Evolutionary conservation across 2,888 invertebrate genomes (phyloP).

Genomic region (Galerucella calmariensis): DNA sequence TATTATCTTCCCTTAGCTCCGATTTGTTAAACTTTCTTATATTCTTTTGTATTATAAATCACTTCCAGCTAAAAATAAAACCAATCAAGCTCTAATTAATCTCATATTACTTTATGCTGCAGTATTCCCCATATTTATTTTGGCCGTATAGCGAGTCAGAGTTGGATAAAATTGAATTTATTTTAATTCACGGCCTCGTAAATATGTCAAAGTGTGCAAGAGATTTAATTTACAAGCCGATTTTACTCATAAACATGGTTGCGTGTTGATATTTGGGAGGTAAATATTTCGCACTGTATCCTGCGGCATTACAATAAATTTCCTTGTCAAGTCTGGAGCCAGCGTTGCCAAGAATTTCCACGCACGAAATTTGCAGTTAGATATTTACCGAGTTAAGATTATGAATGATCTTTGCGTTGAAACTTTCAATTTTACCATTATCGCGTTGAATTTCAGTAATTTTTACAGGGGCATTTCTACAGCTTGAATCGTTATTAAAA

Average conservation of each 20-base stretch:
- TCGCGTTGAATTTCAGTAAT: not conserved
- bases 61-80: not conserved
- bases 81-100: not conserved
- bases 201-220: slow-evolving; percentile 47
- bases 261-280: slow-evolving; percentile 50
- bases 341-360: slow-evolving; percentile 20
- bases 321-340: slow-evolving; percentile 34
- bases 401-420: too few relatives aligned
- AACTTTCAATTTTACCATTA: not conserved
- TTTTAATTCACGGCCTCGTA: slow-evolving; percentile 50
- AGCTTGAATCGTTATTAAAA: too few relatives aligned
- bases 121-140: slow-evolving; percentile 32
- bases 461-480: too few relatives aligned
- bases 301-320: slow-evolving; percentile 42
- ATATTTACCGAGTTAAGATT: not conserved
- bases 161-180: slow-evolving; percentile 41
- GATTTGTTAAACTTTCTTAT: not conserved
- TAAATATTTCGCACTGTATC: slow-evolving; percentile 44
- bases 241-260: slow-evolving; percentile 45
- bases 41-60: not conserved
- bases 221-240: slow-evolving; percentile 45
- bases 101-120: slow-evolving; percentile 28
- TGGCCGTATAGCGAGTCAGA: slow-evolving; percentile 33
- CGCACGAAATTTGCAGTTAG: slow-evolving; percentile 6
- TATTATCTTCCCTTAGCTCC: not conserved